Evolutionary conservation across 2,113 vertebrate genomes (phyloP).

Genomic region (Pollimyrus isidori): DNA sequence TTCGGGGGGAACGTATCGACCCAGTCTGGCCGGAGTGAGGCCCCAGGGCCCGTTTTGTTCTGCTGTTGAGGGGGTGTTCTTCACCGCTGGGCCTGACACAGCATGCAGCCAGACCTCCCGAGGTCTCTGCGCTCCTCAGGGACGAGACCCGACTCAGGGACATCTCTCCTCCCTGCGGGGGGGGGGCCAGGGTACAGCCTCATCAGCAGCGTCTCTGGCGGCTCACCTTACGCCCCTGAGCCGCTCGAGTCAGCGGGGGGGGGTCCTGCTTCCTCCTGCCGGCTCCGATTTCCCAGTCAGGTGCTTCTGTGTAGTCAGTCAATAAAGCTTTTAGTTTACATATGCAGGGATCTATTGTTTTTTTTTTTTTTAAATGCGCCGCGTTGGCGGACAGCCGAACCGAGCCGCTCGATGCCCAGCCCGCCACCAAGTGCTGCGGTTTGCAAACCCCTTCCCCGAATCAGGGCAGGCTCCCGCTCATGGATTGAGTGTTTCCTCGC

Average conservation of each 20-base stretch:
- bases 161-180: constrained; percentile 2
- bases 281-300: constrained; percentile 41
- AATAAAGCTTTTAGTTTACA: constrained; percentile 74
- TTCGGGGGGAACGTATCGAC: background rate
- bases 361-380: constrained; percentile 40
- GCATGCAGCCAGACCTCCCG: background rate
- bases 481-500: constrained; percentile 30
- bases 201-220: background rate
- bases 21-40: background rate
- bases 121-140: background rate
- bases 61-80: constrained; percentile 1
- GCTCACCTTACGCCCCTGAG: constrained; percentile 34
- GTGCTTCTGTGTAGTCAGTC: constrained; percentile 49
- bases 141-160: constrained; percentile 13
- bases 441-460: constrained; percentile 37
- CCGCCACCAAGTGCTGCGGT: constrained; percentile 38
- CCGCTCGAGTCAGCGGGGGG: constrained; percentile 31
- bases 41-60: constrained; percentile 9
- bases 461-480: constrained; percentile 18
- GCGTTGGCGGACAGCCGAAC: constrained; percentile 49
- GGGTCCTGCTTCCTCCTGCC: constrained; percentile 32
- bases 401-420: constrained; percentile 37
- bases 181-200: background rate
- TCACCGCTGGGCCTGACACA: constrained; percentile 3
- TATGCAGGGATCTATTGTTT: constrained; percentile 53